Conservation (phyloP, 2,888 invertebrate genomes). For the Mesorhabditis sp. region DNA sequence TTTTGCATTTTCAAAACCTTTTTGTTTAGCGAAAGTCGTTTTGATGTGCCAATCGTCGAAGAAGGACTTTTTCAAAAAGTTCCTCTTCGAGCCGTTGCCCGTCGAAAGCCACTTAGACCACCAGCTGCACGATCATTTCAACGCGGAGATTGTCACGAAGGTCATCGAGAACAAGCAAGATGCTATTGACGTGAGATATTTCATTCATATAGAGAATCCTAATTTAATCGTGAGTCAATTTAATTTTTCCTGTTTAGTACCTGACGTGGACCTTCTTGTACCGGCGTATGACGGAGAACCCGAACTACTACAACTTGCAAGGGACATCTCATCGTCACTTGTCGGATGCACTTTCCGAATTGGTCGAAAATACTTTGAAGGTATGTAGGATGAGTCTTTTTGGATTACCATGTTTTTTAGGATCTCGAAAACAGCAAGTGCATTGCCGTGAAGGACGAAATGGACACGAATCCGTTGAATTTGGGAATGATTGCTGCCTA, state of each 20-base stretch:
- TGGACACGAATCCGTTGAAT: constrained; percentile 93
- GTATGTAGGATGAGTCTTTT: constrained; percentile 80
- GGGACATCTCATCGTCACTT: constrained; percentile 71
- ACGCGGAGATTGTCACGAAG: constrained; percentile 98
- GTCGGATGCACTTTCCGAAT: constrained; percentile 93
- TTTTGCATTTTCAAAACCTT: constrained; percentile 5
- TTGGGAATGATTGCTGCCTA: constrained; percentile 99
- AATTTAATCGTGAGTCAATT: not conserved
- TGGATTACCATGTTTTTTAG: constrained; percentile 60
- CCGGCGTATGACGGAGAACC: constrained; percentile 92
- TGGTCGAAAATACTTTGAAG: constrained; percentile 89
- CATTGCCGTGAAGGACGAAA: constrained; percentile 93
- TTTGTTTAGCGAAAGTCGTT: constrained; percentile 71
- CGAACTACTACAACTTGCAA: constrained; percentile 96
- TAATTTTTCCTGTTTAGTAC: constrained; percentile 64
- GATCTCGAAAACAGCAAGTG: constrained; percentile 65
- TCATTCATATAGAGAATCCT: not conserved
- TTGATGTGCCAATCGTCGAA: constrained; percentile 94
- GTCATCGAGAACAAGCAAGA: constrained; percentile 99
- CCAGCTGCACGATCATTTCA: constrained; percentile 95
- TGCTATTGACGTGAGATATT: constrained; percentile 74
- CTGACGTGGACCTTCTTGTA: constrained; percentile 99
- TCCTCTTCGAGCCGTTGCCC: constrained; percentile 90
- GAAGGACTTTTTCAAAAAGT: constrained; percentile 96
- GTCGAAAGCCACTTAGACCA: constrained; percentile 97